Conservation (phyloP, 2,888 invertebrate genomes). For the Cephonodes hylas region DNA sequence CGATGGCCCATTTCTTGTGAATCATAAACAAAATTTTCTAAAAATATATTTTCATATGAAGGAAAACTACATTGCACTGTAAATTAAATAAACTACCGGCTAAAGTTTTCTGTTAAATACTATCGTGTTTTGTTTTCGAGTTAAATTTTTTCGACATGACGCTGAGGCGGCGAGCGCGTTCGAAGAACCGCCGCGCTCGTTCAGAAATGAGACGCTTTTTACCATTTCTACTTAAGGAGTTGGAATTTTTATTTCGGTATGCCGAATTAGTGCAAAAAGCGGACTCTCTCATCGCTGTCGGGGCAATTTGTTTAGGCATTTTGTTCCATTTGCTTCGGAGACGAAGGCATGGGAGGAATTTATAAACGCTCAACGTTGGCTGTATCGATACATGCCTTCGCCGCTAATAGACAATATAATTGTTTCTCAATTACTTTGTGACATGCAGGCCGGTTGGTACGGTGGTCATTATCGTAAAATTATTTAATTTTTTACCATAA, state of each 20-base stretch:
- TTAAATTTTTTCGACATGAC: slow-evolving; percentile 8
- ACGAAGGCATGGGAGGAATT: slow-evolving; percentile 59
- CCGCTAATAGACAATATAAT: slow-evolving; percentile 19
- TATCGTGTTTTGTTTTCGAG: not conserved
- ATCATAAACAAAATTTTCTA: no score
- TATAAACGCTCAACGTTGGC: slow-evolving; percentile 57
- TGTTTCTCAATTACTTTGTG: slow-evolving; percentile 20
- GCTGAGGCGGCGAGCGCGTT: slow-evolving; percentile 11
- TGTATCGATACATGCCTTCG: slow-evolving; percentile 39
- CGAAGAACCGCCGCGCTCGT: slow-evolving; percentile 30
- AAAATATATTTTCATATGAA: no score
- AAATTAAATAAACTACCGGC: not conserved
- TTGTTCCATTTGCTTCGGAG: slow-evolving; percentile 68
- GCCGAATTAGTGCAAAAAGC: slow-evolving; percentile 81
- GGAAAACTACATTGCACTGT: no score
- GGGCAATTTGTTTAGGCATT: slow-evolving; percentile 78
- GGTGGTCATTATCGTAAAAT: no score
- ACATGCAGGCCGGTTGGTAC: not conserved
- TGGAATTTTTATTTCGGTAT: slow-evolving; percentile 81
- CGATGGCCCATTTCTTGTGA: no score
- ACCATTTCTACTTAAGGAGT: slow-evolving; percentile 60
- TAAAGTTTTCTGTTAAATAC: not conserved
- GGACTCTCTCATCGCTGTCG: slow-evolving; percentile 60
- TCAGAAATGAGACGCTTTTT: slow-evolving; percentile 59
- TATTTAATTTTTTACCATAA: no score